Base-by-base conservation (phyloP, 2,113 vertebrate genomes). In the Trogon surrucura region DNA sequence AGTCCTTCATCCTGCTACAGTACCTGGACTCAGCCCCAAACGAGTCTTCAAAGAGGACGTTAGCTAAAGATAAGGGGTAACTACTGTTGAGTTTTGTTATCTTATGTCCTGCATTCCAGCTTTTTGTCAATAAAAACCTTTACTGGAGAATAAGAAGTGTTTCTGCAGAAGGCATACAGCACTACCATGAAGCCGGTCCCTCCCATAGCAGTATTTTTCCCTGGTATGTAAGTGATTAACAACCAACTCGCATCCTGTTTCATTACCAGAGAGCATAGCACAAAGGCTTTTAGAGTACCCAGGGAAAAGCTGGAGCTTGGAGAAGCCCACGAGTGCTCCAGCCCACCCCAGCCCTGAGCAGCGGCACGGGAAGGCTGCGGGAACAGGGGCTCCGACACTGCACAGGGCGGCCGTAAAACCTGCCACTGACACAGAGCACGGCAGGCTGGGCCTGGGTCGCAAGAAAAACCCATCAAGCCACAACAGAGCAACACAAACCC, bases 381-480 rank as follows among this genome's bases (percentile, higher is more conserved):
- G 56, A 30, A 23, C 65, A 5, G 0, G 0, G 22, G 13, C 13
- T 44, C 34, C 9, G 1, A 7, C 4, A 0, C 4, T 2, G n/a
- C 1, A 0, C 36, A 4, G 50, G 15, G 32, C 0, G 3, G 71
- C 30, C 4, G 0, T 30, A 77, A 85, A 72, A 57, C 27, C 75
- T 41, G 19, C 38, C 56, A 0, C 1, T 27, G 51, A 23, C 51
- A 10, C 27, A 4, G 67, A 36, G 69, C 57, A 41, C 1, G 1
- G 80, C 57, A 10, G 21, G 15, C 67, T 22, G 30, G 16, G 53
- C 25, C 64, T 2, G 36, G 5, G 44, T 5, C 51, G 23, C 9
- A 8, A 36, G n/a, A 36, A 56, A 79, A 82, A 11, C 8, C 53
- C 32, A 10, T 13, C 32, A 9, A 29, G 41, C 19, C 44, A 1